Base-by-base conservation (phyloP, 2,888 invertebrate species). In the Galerucella calmariensis region DNA sequence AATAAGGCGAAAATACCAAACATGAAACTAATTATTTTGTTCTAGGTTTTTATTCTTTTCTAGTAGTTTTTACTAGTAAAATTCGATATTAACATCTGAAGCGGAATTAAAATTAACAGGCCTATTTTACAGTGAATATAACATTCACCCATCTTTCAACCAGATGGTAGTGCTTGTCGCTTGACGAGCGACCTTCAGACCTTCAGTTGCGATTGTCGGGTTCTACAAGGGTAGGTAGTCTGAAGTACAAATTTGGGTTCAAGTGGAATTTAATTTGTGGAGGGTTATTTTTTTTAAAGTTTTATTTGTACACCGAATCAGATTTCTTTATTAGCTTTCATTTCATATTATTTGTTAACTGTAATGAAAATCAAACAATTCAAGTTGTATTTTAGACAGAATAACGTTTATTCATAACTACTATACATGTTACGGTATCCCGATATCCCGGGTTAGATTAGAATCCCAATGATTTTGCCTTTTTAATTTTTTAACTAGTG, bases 131-230 rank as follows among this genome's bases (percentile, higher is more conserved):
- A 1, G 11, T 10, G 35, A 44, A n/a, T 20, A 44, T 20, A 65
- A 65, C 41, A 65, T 44, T 16, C 35, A 65, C 68, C 68, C 68
- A 58, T 68, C 68, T 68, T 68, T 68, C 41, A 46, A 1, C 68
- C 68, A 68, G 68, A 68, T 68, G 59, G 59, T 46, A 68, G 58
- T 3, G 2, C 1, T 27, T 1, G 3, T 1, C 1, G 20, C 41
- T 56, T 16, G 35, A 12, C 56, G 41, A 53, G 8, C 20, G 44
- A 24, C 68, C 58, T 68, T 59, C 59, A 58, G 58, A 24, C 68
- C 58, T 68, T 59, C 59, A 58, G 58, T 16, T 58, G 16, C 11
- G 44, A 35, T 67, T 67, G 16, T 67, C 8, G 41, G 35, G 16
- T 53, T 41, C 53, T 11, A 65, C 46, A 16, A 65, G 63, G 63